Evolutionary conservation across 2,888 invertebrate species (phyloP).

Genomic region (Patella depressa): DNA sequence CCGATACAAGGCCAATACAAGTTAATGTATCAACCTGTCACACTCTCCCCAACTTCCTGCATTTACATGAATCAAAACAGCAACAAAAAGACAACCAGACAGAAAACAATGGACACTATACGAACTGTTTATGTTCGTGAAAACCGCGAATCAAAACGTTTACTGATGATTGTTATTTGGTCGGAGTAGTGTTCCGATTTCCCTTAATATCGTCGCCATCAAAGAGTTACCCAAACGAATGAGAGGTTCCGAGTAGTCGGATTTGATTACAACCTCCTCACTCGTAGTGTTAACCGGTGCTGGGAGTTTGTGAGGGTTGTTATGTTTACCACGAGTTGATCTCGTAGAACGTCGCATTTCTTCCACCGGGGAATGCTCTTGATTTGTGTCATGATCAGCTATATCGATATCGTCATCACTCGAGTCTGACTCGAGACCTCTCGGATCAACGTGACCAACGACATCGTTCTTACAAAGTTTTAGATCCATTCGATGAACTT

Average conservation of each 20-base stretch:
- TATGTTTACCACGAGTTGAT: not conserved
- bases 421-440: no score
- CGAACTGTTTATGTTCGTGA: no score
- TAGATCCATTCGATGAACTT: slow-evolving; percentile 14
- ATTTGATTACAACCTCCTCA: not conserved
- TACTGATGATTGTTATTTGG: not conserved
- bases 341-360: not conserved
- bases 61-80: no score
- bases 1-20: no score
- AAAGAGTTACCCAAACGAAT: not conserved
- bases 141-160: not conserved
- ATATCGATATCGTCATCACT: no score
- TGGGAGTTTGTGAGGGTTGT: not conserved
- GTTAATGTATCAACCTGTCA: no score
- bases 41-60: no score
- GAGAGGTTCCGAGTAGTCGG: not conserved
- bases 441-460: no score
- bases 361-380: no score
- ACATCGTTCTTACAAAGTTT: not conserved
- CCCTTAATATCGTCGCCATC: not conserved
- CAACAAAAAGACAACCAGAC: no score
- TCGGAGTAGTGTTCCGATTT: not conserved
- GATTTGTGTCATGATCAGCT: no score
- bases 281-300: not conserved
- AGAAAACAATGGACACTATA: no score